phyloP scores from a whole-genome alignment of 2,888 invertebrate species.

The Agelastica alni region DNA sequence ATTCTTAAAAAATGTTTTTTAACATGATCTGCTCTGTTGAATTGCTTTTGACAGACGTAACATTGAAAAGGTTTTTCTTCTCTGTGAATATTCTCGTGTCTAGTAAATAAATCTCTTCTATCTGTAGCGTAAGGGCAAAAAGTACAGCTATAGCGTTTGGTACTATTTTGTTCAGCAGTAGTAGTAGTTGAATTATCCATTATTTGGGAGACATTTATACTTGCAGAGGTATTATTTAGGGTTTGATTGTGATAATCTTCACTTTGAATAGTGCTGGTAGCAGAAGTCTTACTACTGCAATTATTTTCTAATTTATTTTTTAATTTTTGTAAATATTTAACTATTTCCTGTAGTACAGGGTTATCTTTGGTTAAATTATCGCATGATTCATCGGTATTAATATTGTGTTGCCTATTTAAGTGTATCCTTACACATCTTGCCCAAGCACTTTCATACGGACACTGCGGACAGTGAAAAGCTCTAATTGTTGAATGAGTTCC shows the following conservation, averaged over 20 bases:
- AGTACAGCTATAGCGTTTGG: constrained; percentile 81
- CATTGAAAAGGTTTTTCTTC: constrained; percentile 94
- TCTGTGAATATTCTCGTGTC: constrained; percentile 91
- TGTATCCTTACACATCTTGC: constrained; percentile 75
- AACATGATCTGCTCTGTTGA: constrained; percentile 92
- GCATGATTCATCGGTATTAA: constrained; percentile 62
- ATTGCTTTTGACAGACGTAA: constrained; percentile 89
- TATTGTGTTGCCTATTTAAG: constrained; percentile 73
- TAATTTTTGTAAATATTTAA: constrained; percentile 70
- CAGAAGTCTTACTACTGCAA: constrained; percentile 50
- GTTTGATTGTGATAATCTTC: constrained; percentile 39
- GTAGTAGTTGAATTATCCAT: constrained; percentile 38
- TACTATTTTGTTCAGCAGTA: constrained; percentile 38
- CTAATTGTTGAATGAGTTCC: constrained; percentile 72
- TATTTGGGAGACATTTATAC: constrained; percentile 36
- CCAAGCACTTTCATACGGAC: constrained; percentile 77
- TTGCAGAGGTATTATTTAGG: constrained; percentile 28
- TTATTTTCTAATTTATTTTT: constrained; percentile 64
- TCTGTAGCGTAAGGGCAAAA: constrained; percentile 92
- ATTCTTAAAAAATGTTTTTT: constrained; percentile 92
- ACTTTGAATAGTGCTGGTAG: constrained; percentile 28
- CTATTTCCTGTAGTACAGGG: constrained; percentile 74
- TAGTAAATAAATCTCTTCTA: constrained; percentile 84
- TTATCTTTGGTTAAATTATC: constrained; percentile 71
- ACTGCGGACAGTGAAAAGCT: constrained; percentile 68